phyloP scores from a whole-genome alignment of 2,113 vertebrate species.

The Myrmophylax atrothorax region DNA sequence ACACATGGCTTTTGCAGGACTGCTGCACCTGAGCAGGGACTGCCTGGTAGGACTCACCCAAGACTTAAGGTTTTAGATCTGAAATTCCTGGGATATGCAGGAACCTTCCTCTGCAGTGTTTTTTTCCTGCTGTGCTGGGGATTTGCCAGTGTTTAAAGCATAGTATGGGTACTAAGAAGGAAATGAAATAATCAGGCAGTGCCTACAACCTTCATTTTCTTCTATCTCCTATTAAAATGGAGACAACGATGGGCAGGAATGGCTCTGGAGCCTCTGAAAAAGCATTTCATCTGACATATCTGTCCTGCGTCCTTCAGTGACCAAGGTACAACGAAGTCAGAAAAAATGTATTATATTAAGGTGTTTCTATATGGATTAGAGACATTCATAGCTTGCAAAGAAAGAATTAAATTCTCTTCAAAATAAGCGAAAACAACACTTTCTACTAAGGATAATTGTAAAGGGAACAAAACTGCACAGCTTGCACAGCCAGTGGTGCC shows the following conservation, averaged over 20 bases:
- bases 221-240: neutral
- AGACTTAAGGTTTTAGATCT: neutral
- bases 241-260: neutral
- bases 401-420: neutral
- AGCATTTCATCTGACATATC: neutral
- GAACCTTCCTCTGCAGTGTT: neutral
- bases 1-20: neutral
- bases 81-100: neutral
- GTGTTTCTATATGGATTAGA: neutral
- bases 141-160: neutral
- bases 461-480: neutral
- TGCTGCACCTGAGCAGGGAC: accelerated
- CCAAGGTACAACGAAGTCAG: neutral
- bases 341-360: neutral
- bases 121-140: neutral
- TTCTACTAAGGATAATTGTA: neutral
- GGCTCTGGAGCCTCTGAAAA: neutral
- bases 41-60: neutral
- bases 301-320: neutral
- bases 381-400: neutral
- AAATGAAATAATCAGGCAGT: neutral
- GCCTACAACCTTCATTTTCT: neutral
- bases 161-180: neutral
- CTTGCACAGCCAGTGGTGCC: neutral
- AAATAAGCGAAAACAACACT: neutral